phyloP scores from a whole-genome alignment of 1,140 invertebrate genomes.

The Sarcophaga bullata region DNA sequence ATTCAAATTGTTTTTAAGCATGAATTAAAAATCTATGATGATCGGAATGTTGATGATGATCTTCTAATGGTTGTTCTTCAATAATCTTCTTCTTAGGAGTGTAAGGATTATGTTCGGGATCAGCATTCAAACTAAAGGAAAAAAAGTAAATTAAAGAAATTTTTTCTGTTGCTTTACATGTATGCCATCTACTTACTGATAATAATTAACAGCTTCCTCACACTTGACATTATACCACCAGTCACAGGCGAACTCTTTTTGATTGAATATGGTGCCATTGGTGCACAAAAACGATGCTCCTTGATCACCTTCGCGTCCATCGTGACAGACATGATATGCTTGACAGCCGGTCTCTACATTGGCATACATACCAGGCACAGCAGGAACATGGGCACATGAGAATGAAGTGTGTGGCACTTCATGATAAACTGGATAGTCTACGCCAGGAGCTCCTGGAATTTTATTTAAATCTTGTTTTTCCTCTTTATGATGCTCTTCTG shows the following conservation, averaged over 20 bases:
- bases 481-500: conserved; percentile 65
- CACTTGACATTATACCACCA: conserved; percentile 95
- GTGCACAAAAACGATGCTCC: conserved; percentile 86
- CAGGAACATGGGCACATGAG: conserved; percentile 78
- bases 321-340: conserved; percentile 87
- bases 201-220: conserved; percentile 70
- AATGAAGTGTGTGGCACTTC: conserved; percentile 81
- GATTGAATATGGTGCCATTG: conserved; percentile 90
- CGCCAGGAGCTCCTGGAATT: conserved; percentile 77
- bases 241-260: conserved; percentile 87
- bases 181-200: conserved; percentile 51
- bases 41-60: conserved; percentile 45
- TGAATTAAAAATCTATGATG: conserved; percentile 64
- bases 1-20: conserved; percentile 47
- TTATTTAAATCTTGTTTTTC: conserved; percentile 80
- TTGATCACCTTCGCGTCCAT: conserved; percentile 82
- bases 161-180: background rate
- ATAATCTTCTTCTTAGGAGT: conserved; percentile 74
- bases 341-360: conserved; percentile 88
- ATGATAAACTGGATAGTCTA: conserved; percentile 83
- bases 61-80: conserved; percentile 54
- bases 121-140: conserved; percentile 76
- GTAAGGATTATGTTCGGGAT: conserved; percentile 82
- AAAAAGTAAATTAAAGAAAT: conserved; percentile 44
- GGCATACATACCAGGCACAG: conserved; percentile 85